These are phyloP conservation scores for Mantis religiosa DNA, from an alignment of 2,888 invertebrate species.

Conservation along the genomic window DNA sequence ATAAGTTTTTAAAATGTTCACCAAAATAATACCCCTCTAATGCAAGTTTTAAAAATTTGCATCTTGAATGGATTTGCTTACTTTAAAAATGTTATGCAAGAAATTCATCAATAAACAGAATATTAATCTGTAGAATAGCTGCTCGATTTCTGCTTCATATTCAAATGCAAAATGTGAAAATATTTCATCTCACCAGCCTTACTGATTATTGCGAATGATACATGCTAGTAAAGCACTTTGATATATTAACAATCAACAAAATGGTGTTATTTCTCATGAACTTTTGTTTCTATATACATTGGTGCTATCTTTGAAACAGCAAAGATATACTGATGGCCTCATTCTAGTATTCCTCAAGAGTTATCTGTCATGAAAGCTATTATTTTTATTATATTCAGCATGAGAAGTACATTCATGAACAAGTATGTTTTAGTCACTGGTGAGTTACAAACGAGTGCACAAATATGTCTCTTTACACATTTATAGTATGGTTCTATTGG, in stretches of 20 bases:
- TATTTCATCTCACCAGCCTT: background rate
- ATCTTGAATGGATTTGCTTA: background rate
- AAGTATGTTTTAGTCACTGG: too few species aligned
- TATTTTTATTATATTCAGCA: too few species aligned
- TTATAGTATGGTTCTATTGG: too few species aligned
- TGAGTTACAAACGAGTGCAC: too few species aligned
- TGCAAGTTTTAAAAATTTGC: background rate
- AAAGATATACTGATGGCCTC: background rate
- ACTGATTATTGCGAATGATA: background rate
- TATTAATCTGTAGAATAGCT: background rate
- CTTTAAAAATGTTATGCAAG: background rate
- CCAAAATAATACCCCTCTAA: background rate
- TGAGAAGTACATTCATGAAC: too few species aligned
- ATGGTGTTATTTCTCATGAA: background rate
- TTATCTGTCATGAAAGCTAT: background rate
- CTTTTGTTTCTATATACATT: too few species aligned
- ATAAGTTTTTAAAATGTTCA: background rate
- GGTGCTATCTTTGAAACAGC: background rate
- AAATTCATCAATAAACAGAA: background rate
- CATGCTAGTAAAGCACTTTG: background rate
- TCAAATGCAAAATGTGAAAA: background rate
- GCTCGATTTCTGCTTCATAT: background rate
- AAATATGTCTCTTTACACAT: too few species aligned
- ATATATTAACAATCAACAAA: background rate
- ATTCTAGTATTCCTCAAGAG: background rate